phyloP scores from a whole-genome alignment of 2,888 invertebrate species.

The Drosophila affinis region DNA sequence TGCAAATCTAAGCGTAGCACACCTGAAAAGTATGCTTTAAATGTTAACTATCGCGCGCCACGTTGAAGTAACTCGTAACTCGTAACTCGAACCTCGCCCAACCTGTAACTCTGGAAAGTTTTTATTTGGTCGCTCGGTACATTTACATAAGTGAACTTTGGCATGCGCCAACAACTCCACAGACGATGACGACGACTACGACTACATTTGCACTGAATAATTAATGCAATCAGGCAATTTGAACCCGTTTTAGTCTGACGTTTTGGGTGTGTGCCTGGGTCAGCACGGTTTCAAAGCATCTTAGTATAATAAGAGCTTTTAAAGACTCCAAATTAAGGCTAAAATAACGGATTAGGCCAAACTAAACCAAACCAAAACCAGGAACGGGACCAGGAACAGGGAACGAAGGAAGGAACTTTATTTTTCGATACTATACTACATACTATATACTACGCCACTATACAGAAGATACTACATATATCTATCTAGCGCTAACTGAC shows the following conservation, averaged over 20 bases:
- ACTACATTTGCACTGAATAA: conserved; percentile 66
- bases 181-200: conserved; percentile 2
- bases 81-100: conserved; percentile 20
- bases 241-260: conserved; percentile 47
- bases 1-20: conserved; percentile 71
- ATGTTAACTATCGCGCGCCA: conserved; percentile 59
- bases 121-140: conserved; percentile 55
- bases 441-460: conserved; percentile 23
- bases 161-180: conserved; percentile 38
- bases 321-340: background rate
- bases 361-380: conserved; percentile 10
- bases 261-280: conserved; percentile 44
- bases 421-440: conserved; percentile 60
- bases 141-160: conserved; percentile 57
- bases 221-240: conserved; percentile 78
- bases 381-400: background rate
- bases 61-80: conserved; percentile 27
- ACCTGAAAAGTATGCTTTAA: conserved; percentile 76
- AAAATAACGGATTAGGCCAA: background rate
- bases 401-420: conserved; percentile 39
- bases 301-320: conserved; percentile 17
- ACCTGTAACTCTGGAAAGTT: conserved; percentile 45
- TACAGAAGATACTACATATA: conserved; percentile 35
- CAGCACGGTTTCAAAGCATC: conserved; percentile 59
- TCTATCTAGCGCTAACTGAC: conserved; percentile 30